phyloP scores from a whole-genome alignment of 2,888 invertebrate species.

The Mechanitis messenoides region DNA sequence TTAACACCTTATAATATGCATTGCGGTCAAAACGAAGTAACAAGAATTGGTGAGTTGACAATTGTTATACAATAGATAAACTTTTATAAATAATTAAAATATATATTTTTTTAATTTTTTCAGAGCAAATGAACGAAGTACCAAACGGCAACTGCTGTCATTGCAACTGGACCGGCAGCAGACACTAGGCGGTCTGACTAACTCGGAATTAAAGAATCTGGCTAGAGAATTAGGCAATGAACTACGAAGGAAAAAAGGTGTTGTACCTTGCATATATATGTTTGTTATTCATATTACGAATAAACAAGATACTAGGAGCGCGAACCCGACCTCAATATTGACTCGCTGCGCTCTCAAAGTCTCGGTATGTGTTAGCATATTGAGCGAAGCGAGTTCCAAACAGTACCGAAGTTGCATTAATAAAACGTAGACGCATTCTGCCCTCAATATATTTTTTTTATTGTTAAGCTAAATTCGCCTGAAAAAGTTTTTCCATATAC shows the following conservation, averaged over 20 bases:
- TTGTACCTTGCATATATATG: conserved; percentile 19
- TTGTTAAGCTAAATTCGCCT: no score
- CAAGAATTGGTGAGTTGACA: conserved; percentile 61
- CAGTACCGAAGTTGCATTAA: no score
- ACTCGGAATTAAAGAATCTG: conserved; percentile 45
- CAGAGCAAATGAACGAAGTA: conserved; percentile 56
- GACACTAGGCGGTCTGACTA: conserved; percentile 44
- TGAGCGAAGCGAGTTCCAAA: no score
- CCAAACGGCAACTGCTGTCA: conserved; percentile 59
- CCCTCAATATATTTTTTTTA: no score
- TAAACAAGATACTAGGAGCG: no score
- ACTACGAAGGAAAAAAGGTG: conserved; percentile 48
- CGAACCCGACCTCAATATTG: no score
- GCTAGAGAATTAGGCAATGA: conserved; percentile 54
- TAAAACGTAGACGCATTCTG: no score
- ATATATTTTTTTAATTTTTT: conserved; percentile 23
- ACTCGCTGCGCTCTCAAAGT: no score
- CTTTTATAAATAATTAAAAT: not conserved
- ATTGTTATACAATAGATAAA: no score
- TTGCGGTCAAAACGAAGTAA: conserved; percentile 44
- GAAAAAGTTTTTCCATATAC: no score
- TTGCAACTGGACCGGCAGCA: conserved; percentile 56
- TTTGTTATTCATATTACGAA: not conserved
- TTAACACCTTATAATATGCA: conserved; percentile 33
- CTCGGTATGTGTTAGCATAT: no score